Evolutionary conservation across 2,113 vertebrate genomes (phyloP).

Genomic region (Rhombomys opimus): DNA sequence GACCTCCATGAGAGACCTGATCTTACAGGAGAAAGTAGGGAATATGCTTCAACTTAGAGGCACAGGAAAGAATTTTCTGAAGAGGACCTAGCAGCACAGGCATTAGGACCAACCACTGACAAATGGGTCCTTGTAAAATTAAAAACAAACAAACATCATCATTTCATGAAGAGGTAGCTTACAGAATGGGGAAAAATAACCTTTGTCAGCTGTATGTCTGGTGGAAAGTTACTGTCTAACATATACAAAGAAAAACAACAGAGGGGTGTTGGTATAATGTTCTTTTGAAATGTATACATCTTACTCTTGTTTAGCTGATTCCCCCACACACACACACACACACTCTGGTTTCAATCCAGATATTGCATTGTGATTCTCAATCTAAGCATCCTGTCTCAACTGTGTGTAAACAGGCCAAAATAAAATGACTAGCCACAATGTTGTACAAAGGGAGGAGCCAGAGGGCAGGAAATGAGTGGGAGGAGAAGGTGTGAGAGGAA

Average conservation of each 20-base stretch:
- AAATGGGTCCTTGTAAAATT: neutral
- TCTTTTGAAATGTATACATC: no score
- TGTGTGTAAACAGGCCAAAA: no score
- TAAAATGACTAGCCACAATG: no score
- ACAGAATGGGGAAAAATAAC: neutral
- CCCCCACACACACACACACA: accelerated
- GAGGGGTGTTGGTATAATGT: no score
- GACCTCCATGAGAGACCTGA: neutral
- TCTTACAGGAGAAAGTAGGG: neutral
- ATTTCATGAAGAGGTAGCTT: neutral
- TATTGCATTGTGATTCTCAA: no score
- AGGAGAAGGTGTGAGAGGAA: no score
- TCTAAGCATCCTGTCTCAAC: no score
- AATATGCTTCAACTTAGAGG: neutral
- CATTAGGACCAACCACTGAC: neutral
- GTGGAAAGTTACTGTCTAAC: neutral
- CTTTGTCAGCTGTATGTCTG: neutral
- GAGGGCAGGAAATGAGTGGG: no score
- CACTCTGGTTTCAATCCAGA: no score
- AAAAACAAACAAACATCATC: neutral
- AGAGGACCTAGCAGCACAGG: neutral
- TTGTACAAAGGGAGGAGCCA: no score
- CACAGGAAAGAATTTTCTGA: neutral
- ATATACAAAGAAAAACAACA: neutral
- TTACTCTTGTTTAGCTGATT: no score